Base-by-base conservation (phyloP, 1,140 invertebrate species). In the Drosophila rhopaloa region DNA sequence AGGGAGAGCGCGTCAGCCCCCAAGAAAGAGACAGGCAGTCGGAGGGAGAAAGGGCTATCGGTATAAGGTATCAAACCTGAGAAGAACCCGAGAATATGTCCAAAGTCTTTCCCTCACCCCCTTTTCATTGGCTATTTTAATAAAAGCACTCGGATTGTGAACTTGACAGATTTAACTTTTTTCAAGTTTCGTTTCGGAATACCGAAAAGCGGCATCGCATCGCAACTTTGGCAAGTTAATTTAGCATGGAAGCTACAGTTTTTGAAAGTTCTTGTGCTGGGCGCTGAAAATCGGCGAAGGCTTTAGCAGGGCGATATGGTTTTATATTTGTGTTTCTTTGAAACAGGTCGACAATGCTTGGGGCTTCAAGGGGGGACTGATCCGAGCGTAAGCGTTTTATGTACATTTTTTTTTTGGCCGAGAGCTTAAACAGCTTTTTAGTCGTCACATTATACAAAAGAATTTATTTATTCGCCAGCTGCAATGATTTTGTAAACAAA, bases 221-320 rank as follows among this genome's bases (percentile, higher is more conserved):
- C 74, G 78, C 83, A 85, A 85, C 83, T 85, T 86, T 86, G 82
- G 75, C 82, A 86, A 82, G 82, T 86, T 86, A 86, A 89, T 83
- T 88, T 86, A 61, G 76, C 81, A 90, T 89, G 84, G 84, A 89
- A 89, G 84, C 84, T 90, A 89, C 85, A 88, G 86, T 80, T 89
- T 82, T 90, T 90, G 82, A 91, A 90, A 90, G 86, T 91, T 90
- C 85, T 90, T 90, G 78, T 91, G 72, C 84, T 91, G 84, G 89
- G 89, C 80, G 89, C 89, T 81, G 83, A 91, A 91, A 91, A 91
- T 89, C 88, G 72, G 65, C 81, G 80, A 89, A 89, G 80, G 89
- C 89, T 91, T 91, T 91, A 91, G 89, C 76, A 91, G 76, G 78
- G 71, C 79, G 83, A 91, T 91, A 68, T 76, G 47, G 29, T 29